A percentile compares a stretch with the other conserved stretches of the same genome.
phyloP scores from a whole-genome alignment of 92 coral and sea anemone genomes.

The Heteractis magnifica region DNA sequence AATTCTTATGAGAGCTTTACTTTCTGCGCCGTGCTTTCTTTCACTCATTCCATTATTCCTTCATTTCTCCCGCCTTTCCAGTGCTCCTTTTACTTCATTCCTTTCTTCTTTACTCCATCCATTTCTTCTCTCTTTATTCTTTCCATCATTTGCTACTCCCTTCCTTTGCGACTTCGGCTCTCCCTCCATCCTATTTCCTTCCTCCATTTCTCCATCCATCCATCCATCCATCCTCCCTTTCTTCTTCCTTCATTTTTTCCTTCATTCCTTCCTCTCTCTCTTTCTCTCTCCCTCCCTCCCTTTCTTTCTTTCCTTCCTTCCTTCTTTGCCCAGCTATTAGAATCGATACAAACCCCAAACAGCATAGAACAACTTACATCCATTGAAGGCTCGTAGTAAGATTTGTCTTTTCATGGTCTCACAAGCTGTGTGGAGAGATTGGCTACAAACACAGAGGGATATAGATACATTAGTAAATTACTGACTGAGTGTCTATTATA shows the following conservation, averaged over 20 bases:
- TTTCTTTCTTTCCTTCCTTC: not conserved
- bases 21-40: not conserved
- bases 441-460: constrained; percentile 44
- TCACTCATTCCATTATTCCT: not conserved
- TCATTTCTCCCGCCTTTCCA: not conserved
- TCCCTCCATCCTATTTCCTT: not conserved
- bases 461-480: not conserved
- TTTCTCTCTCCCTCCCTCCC: not conserved
- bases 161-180: too few species aligned
- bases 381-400: constrained; percentile 84
- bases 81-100: not conserved
- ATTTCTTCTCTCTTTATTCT: too few species aligned
- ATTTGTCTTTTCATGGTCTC: constrained; percentile 91
- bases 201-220: not conserved
- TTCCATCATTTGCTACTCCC: too few species aligned
- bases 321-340: not conserved
- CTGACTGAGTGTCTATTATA: not conserved
- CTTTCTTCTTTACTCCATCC: not conserved
- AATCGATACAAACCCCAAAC: not conserved
- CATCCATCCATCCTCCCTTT: not conserved
- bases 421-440: constrained; percentile 85
- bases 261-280: not conserved
- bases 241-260: not conserved
- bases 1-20: too few species aligned
- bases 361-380: constrained; percentile 70